Percentiles rank a stretch among this genome's conserved stretches.
Conservation (phyloP, 2,797 vertebrate genomes). For the Cetoscarus ocellatus region DNA sequence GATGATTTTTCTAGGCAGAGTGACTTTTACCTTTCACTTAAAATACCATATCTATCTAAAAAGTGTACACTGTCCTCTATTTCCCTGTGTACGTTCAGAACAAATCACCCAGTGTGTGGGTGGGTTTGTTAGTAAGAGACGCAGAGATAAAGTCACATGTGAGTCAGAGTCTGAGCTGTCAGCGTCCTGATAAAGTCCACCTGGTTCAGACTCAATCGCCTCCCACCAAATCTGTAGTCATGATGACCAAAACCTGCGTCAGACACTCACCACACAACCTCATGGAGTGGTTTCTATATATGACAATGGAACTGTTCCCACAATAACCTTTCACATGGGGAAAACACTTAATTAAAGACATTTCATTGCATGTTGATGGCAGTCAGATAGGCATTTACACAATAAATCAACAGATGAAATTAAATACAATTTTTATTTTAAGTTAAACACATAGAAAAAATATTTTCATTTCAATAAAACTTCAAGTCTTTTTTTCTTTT, state of each 20-base stretch:
- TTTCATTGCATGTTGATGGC: no score
- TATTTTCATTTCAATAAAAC: background rate
- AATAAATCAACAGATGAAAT: no score
- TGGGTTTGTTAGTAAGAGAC: background rate
- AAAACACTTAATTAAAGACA: background rate
- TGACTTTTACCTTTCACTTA: no score
- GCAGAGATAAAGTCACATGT: background rate
- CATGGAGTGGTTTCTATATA: background rate
- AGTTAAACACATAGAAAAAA: no score
- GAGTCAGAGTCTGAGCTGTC: conserved; percentile 4
- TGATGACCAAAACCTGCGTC: conserved; percentile 15
- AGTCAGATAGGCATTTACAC: no score
- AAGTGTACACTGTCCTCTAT: no score
- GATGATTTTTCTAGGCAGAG: no score
- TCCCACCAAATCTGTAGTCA: conserved; percentile 17
- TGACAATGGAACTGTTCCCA: background rate
- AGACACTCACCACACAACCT: background rate
- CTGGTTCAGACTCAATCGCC: conserved; percentile 20
- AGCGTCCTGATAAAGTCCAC: conserved; percentile 49
- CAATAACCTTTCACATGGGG: background rate
- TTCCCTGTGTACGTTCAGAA: background rate
- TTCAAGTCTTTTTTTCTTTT: background rate
- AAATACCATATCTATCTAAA: no score
- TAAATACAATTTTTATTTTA: no score
- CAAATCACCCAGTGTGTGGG: background rate